Conservation (phyloP, 2,113 vertebrate species). For the Pelvicachromis taeniatus region DNA sequence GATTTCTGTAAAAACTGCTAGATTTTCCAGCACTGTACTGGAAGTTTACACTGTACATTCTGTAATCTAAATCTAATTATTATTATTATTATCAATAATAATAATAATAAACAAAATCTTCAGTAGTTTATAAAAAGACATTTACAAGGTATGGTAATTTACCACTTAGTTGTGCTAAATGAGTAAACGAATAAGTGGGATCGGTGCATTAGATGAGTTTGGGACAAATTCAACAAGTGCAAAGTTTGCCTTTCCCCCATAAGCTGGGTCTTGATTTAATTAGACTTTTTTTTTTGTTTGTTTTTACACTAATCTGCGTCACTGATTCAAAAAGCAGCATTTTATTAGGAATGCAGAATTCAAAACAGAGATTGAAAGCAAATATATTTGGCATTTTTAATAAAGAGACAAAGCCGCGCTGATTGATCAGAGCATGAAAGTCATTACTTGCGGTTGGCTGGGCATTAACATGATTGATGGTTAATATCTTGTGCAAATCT, state of each 20-base stretch:
- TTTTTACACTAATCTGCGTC: neutral
- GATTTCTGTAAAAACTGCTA: neutral
- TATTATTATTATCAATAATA: neutral
- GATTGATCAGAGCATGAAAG: conserved; percentile 26
- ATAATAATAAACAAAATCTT: neutral
- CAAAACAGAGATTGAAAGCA: neutral
- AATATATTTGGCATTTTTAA: neutral
- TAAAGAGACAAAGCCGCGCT: neutral
- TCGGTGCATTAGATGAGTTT: neutral
- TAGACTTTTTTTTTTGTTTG: neutral
- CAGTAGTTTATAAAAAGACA: neutral
- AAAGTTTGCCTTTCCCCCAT: neutral
- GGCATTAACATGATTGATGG: conserved; percentile 21
- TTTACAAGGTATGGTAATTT: neutral
- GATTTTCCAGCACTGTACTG: neutral
- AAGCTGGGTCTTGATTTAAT: neutral
- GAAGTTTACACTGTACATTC: neutral
- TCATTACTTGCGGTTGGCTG: neutral
- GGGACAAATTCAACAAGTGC: neutral
- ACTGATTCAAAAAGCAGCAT: neutral
- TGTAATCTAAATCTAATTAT: neutral
- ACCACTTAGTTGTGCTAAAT: neutral
- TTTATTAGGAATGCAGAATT: neutral
- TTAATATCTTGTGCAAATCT: conserved; percentile 9
- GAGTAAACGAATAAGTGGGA: neutral